Conservation (phyloP, 2,888 invertebrate species). For the Ectemnius cavifrons region DNA sequence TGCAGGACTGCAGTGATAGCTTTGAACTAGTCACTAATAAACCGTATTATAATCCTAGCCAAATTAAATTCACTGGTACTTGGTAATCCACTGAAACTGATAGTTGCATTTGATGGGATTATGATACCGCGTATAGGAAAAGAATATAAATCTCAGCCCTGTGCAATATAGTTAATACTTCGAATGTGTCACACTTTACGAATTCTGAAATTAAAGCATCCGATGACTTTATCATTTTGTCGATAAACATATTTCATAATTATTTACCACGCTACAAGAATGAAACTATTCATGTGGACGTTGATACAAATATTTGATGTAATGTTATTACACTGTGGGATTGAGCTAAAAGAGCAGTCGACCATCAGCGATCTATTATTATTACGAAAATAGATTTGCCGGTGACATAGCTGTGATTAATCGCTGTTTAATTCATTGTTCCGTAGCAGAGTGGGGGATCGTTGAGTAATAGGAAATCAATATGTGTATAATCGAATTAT, state of each 20-base stretch:
- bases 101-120: neutral
- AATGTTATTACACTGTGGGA: no score
- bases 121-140: neutral
- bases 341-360: no score
- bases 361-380: conserved; percentile 12
- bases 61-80: neutral
- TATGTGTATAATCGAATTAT: conserved; percentile 35
- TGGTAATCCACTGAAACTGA: neutral
- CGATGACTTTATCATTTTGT: no score
- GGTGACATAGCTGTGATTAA: conserved; percentile 37
- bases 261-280: no score
- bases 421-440: conserved; percentile 43
- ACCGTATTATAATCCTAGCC: neutral
- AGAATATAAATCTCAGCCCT: no score
- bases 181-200: no score
- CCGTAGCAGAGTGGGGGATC: conserved; percentile 18
- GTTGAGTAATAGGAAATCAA: conserved; percentile 36
- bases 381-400: conserved; percentile 28
- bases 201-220: no score
- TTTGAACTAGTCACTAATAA: neutral
- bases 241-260: no score
- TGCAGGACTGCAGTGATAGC: no score
- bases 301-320: no score
- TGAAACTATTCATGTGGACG: no score
- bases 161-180: no score